Evolutionary conservation across 2,888 invertebrate species (phyloP).

Genomic region (Drosophila austrosaltans): DNA sequence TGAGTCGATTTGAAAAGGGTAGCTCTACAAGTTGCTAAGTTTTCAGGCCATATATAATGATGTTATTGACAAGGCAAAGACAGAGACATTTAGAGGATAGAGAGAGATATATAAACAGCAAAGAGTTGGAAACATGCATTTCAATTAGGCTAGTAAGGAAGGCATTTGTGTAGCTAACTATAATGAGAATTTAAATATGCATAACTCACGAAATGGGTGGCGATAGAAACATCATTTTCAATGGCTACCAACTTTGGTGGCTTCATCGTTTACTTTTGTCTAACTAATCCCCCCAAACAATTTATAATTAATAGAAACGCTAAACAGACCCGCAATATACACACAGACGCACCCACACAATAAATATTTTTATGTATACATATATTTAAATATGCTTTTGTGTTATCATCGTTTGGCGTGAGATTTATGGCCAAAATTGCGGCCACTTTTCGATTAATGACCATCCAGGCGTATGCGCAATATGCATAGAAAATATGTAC

Average conservation of each 20-base stretch:
- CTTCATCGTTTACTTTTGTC: constrained; percentile 5
- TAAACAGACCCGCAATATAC: constrained; percentile 16
- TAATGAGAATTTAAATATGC: constrained; percentile 13
- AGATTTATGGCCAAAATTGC: constrained; percentile 62
- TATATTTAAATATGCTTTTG: constrained; percentile 28
- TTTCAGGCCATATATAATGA: not conserved
- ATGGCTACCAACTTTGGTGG: not conserved
- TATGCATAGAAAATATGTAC: constrained; percentile 21
- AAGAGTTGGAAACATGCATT: not conserved
- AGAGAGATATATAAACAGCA: not conserved
- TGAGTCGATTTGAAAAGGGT: constrained; percentile 13
- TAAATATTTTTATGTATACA: not conserved
- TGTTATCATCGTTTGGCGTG: constrained; percentile 40
- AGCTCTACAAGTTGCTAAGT: constrained; percentile 6
- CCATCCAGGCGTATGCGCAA: constrained; percentile 53
- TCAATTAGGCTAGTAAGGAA: not conserved
- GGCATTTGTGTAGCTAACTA: not conserved
- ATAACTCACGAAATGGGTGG: constrained; percentile 19
- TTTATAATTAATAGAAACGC: constrained; percentile 67
- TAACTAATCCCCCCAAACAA: constrained; percentile 53
- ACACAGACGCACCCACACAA: not conserved
- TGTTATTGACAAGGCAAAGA: not conserved
- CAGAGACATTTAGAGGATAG: not conserved
- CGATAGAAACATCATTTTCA: not conserved
- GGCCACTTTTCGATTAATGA: constrained; percentile 59